Conservation (phyloP, 1,140 invertebrate genomes). For the Ceratosolen solmsi region DNA sequence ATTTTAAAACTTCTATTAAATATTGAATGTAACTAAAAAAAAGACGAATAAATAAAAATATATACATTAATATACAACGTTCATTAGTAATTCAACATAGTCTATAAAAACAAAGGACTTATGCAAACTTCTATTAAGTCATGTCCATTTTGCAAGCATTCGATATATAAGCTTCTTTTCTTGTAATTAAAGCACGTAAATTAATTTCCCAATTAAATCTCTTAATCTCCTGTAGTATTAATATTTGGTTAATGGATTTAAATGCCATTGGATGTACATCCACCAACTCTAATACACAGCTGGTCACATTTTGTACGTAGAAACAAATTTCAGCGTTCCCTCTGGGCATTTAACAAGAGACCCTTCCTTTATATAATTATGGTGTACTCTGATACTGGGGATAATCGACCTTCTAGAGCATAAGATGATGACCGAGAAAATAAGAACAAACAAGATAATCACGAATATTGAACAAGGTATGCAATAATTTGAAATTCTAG, state of each 20-base stretch:
- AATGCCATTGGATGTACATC: neutral
- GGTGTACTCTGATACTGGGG: neutral
- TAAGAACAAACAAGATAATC: neutral
- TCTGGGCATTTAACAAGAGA: neutral
- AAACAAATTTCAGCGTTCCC: neutral
- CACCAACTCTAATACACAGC: neutral
- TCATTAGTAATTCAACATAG: no score
- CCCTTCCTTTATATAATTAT: constrained; percentile 5
- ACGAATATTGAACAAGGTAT: neutral
- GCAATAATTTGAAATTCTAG: neutral
- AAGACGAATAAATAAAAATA: no score
- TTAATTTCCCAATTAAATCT: no score
- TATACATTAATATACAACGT: no score
- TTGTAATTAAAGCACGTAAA: neutral
- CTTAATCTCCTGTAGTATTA: no score
- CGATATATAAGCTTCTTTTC: no score
- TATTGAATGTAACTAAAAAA: no score
- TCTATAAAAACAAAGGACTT: no score
- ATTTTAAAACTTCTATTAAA: no score
- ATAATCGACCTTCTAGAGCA: neutral
- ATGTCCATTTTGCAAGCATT: no score
- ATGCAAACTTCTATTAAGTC: no score
- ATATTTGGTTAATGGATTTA: neutral
- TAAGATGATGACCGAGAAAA: neutral
- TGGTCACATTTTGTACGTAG: neutral